A percentile compares a stretch with the other conserved stretches of the same genome.
These are phyloP conservation scores for Myotis findleyi DNA, from an alignment of 2,797 vertebrate species.

Conservation along the genomic window DNA sequence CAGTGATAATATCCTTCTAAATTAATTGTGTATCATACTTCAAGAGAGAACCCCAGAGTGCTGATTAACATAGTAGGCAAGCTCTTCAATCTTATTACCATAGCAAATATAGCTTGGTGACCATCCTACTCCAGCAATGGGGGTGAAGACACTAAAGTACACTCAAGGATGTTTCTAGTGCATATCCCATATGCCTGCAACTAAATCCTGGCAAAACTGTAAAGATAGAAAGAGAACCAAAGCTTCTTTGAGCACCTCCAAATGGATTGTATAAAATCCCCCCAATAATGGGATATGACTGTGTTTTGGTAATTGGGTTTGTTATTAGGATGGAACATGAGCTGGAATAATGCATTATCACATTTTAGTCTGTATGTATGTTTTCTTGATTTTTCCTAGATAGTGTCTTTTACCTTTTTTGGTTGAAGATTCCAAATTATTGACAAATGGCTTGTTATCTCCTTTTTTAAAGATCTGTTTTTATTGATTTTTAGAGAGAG, in stretches of 20 bases:
- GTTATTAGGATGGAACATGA: neutral
- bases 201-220: neutral
- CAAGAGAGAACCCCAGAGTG: neutral
- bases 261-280: neutral
- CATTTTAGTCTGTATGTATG: neutral
- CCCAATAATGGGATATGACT: neutral
- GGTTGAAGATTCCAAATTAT: neutral
- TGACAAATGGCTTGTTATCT: neutral
- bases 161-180: neutral
- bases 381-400: neutral
- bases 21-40: neutral
- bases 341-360: neutral
- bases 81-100: neutral
- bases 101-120: neutral
- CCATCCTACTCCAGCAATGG: neutral
- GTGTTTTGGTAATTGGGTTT: neutral
- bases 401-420: neutral
- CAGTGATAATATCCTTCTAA: neutral
- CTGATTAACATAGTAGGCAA: neutral
- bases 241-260: neutral
- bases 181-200: neutral
- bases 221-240: neutral
- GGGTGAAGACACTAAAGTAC: neutral
- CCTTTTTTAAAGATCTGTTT: neutral
- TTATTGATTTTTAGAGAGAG: neutral